phyloP scores from a whole-genome alignment of 2,797 vertebrate species.

The Cirrhinus molitorella region DNA sequence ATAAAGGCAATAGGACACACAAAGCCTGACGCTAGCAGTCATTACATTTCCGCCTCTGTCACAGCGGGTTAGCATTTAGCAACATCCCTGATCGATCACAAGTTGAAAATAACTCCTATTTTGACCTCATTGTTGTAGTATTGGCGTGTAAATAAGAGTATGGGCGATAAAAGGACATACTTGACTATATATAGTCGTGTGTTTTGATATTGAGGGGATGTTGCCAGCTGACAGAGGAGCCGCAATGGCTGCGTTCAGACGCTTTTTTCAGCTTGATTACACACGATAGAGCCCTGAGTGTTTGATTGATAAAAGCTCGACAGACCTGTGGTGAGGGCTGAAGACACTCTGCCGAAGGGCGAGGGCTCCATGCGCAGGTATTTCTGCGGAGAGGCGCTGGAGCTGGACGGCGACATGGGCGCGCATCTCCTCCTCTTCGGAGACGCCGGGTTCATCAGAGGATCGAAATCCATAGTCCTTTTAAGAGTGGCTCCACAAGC shows the following conservation, averaged over 20 bases:
- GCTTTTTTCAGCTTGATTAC: background rate
- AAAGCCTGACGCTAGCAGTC: accelerated
- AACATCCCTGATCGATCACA: background rate
- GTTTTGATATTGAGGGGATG: background rate
- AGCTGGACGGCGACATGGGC: slow-evolving; percentile 84
- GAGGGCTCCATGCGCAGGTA: slow-evolving; percentile 96
- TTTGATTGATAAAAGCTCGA: background rate
- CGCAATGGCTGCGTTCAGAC: background rate
- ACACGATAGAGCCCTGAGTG: background rate
- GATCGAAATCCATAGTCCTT: slow-evolving; percentile 98
- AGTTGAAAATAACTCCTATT: accelerated
- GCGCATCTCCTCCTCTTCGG: slow-evolving; percentile 93
- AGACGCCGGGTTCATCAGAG: slow-evolving; percentile 89
- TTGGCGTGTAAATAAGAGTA: background rate
- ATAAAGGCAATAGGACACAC: accelerated
- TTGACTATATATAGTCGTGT: no score
- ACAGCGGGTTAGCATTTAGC: background rate
- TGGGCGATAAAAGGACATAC: background rate
- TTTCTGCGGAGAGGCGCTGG: slow-evolving; percentile 90
- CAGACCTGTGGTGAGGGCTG: slow-evolving; percentile 91
- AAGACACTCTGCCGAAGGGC: slow-evolving; percentile 92
- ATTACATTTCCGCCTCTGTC: no score
- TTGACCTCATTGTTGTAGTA: no score
- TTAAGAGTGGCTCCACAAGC: slow-evolving; percentile 98
- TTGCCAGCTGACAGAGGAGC: background rate